These are phyloP conservation scores for Acleris sparsana DNA, from an alignment of 2,888 invertebrate species.

Conservation along the genomic window DNA sequence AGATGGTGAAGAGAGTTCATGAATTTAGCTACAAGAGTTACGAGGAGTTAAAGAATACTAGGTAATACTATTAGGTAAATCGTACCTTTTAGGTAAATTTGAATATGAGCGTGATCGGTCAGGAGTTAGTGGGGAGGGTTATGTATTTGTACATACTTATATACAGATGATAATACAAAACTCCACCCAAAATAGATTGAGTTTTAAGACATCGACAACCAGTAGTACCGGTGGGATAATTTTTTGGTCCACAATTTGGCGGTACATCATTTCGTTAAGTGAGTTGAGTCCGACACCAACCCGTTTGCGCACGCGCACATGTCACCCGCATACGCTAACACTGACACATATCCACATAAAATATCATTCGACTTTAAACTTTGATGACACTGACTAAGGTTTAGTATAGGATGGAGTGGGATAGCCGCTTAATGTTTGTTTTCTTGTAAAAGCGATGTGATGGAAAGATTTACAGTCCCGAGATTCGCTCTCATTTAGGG, in stretches of 20 bases:
- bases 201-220: neutral
- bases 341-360: neutral
- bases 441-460: neutral
- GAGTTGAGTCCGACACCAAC: conserved; percentile 46
- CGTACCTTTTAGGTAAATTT: no score
- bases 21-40: no score
- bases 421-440: neutral
- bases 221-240: conserved; percentile 2
- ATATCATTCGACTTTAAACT: neutral
- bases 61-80: no score
- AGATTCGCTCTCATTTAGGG: conserved; percentile 3
- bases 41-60: no score
- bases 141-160: no score
- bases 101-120: no score
- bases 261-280: conserved; percentile 59
- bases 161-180: no score
- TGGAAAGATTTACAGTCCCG: neutral
- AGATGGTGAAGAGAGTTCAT: no score
- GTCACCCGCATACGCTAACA: neutral
- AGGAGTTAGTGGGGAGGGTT: no score
- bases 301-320: conserved; percentile 52
- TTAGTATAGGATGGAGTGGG: neutral
- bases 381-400: neutral
- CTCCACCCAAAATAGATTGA: no score
- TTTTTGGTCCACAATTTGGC: conserved; percentile 43